These are phyloP conservation scores for Channa striata DNA, from an alignment of 2,797 vertebrate genomes.

Conservation along the genomic window DNA sequence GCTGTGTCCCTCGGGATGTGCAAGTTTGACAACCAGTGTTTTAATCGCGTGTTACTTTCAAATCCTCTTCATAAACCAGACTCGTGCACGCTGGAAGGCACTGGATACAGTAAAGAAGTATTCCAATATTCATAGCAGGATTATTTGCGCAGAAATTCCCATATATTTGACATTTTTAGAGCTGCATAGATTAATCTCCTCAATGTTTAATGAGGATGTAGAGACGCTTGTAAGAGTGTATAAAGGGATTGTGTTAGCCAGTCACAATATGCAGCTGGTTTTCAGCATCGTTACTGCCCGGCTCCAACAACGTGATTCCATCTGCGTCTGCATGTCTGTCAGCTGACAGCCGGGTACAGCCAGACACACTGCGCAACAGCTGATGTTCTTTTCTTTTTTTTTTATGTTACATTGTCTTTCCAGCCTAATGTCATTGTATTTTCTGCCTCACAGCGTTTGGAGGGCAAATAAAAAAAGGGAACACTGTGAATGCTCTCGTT, in stretches of 20 bases:
- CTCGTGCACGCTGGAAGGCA: conserved; percentile 1
- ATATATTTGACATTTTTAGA: too few species aligned
- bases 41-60: background rate
- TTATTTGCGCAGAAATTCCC: too few species aligned
- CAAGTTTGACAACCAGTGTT: background rate
- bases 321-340: background rate
- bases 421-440: background rate
- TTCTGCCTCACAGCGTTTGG: background rate
- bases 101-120: too few species aligned
- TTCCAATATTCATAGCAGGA: too few species aligned
- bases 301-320: background rate
- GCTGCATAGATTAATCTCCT: too few species aligned
- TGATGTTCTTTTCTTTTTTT: background rate
- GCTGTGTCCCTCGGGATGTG: background rate
- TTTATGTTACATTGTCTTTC: background rate
- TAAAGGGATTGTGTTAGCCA: too few species aligned
- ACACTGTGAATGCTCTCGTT: background rate
- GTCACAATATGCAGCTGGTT: background rate
- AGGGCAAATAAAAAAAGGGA: background rate
- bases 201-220: too few species aligned
- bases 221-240: too few species aligned
- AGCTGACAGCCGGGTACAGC: background rate
- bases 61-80: conserved; percentile 16
- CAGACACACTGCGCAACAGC: too few species aligned
- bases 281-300: background rate